Evolutionary conservation across 2,113 vertebrate genomes (phyloP).

Genomic region (Pantherophis guttatus): DNA sequence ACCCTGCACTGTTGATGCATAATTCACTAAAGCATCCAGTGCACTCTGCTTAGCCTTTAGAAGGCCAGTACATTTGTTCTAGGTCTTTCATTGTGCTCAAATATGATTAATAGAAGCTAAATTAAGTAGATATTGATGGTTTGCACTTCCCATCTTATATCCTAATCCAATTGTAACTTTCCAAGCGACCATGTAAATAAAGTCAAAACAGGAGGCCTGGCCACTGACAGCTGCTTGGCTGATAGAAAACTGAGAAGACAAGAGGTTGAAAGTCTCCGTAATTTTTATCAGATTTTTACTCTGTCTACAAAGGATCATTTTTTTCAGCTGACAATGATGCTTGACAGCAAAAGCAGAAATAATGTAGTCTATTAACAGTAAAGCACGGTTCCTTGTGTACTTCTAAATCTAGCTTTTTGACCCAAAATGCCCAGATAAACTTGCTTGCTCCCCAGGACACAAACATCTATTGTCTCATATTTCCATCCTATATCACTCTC

Average conservation of each 20-base stretch:
- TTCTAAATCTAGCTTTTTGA: conserved; percentile 30
- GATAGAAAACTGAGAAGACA: conserved; percentile 19
- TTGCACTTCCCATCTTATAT: conserved; percentile 22
- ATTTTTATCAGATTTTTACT: conserved; percentile 10
- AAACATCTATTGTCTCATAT: conserved; percentile 26
- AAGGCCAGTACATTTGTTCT: neutral
- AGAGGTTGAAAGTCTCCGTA: neutral
- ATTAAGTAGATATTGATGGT: conserved; percentile 42
- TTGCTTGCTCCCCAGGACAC: conserved; percentile 13
- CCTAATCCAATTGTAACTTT: conserved; percentile 57
- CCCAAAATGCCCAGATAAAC: neutral
- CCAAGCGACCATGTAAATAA: conserved; percentile 50
- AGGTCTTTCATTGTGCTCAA: conserved; percentile 43
- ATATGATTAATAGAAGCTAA: conserved; percentile 55
- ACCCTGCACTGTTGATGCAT: conserved; percentile 45
- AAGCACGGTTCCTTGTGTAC: conserved; percentile 39
- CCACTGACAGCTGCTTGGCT: conserved; percentile 3
- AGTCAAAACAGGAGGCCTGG: conserved; percentile 50
- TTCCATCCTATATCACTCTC: conserved; percentile 48
- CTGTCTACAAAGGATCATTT: neutral
- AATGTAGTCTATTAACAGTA: neutral
- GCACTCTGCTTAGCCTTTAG: neutral
- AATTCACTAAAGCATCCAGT: conserved; percentile 51
- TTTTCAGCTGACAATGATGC: conserved; percentile 19
- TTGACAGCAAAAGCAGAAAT: conserved; percentile 22